Conservation (phyloP, 2,888 invertebrate species). For the Metalampra italica region DNA sequence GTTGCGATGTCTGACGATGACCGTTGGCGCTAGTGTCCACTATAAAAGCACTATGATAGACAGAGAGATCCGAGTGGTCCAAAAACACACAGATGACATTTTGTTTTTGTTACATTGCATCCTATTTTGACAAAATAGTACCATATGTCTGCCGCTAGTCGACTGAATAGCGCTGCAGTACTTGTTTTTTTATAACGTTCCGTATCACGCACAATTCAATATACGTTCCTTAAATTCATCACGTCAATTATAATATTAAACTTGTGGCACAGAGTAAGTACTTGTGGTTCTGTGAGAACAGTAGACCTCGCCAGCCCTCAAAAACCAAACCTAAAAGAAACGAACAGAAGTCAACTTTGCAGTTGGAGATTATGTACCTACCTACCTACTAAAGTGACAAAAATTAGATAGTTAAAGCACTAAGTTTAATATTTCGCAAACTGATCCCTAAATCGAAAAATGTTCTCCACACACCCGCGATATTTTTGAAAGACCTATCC, state of each 20-base stretch:
- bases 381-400: no score
- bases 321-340: no score
- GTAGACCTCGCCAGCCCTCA: no score
- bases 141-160: slow-evolving; percentile 64
- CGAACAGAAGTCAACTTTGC: no score
- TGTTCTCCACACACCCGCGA: no score
- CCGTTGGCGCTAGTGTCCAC: slow-evolving; percentile 8
- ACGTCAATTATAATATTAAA: background rate
- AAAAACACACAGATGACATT: slow-evolving; percentile 20
- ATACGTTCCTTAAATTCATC: background rate
- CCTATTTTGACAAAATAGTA: slow-evolving; percentile 76
- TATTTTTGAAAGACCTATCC: no score
- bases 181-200: slow-evolving; percentile 34
- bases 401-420: no score
- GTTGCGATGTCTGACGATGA: slow-evolving; percentile 36
- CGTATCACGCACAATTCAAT: slow-evolving; percentile 22
- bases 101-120: slow-evolving; percentile 44
- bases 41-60: slow-evolving; percentile 22
- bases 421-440: no score
- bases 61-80: slow-evolving; percentile 39
- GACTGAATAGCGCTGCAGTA: slow-evolving; percentile 43
- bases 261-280: no score
- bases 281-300: no score
- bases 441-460: no score
- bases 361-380: no score